Evolutionary conservation across 30 jellyfish, hydroid and myxozoan species (phyloP).

Genomic region (Phacellophora camtschatica): DNA sequence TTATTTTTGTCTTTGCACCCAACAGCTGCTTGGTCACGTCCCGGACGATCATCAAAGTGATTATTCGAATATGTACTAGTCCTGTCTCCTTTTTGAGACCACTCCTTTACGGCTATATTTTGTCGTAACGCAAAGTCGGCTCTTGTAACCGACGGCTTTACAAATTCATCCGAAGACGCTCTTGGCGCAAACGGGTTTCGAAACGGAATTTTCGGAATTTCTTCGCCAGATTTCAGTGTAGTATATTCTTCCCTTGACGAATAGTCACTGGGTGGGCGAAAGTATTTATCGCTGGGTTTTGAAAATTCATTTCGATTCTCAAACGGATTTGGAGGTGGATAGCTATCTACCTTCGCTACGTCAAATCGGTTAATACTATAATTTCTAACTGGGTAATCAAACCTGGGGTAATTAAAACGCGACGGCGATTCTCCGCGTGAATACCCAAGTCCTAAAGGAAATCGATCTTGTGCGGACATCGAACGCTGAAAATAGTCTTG

Average conservation of each 20-base stretch:
- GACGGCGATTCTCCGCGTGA: constrained; percentile 53
- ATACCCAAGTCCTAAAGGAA: constrained; percentile 54
- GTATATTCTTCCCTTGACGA: constrained; percentile 31
- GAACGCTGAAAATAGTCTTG: constrained; percentile 55
- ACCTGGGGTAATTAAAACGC: constrained; percentile 44
- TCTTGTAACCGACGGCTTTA: constrained; percentile 55
- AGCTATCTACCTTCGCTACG: constrained; percentile 22
- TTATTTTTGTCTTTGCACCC: not conserved
- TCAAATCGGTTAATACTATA: constrained; percentile 31
- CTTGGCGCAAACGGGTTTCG: constrained; percentile 2
- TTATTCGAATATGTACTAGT: constrained; percentile 1
- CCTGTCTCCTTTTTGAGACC: constrained; percentile 13
- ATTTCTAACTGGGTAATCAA: constrained; percentile 51
- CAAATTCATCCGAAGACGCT: constrained; percentile 53
- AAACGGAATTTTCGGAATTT: constrained; percentile 25
- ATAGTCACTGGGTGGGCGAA: constrained; percentile 56
- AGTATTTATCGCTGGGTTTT: constrained; percentile 24
- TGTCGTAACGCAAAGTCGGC: constrained; percentile 47
- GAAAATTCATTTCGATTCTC: constrained; percentile 40
- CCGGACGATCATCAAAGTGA: not conserved
- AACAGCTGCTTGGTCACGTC: not conserved
- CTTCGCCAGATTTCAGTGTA: constrained; percentile 21
- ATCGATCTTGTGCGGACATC: constrained; percentile 58
- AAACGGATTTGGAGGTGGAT: constrained; percentile 34
- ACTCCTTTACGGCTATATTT: constrained; percentile 18